A percentile compares a stretch with the other conserved stretches of the same genome.
These are phyloP conservation scores for Urocitellus parryii DNA, from an alignment of 2,113 vertebrate genomes.

Conservation along the genomic window DNA sequence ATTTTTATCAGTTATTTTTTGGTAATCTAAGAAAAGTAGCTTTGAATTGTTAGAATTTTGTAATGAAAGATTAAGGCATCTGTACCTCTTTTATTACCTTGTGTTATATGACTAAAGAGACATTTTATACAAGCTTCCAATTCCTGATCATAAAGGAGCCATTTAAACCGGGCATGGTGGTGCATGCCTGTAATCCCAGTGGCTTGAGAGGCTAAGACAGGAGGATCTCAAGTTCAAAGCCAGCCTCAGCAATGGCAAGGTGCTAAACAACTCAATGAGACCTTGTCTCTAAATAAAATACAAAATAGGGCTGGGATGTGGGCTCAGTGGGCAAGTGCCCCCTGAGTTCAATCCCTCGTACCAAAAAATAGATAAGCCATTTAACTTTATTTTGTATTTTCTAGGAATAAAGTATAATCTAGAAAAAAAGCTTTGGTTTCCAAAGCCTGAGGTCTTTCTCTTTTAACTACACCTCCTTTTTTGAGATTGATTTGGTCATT, in stretches of 20 bases:
- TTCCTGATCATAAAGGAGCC: constrained; percentile 29
- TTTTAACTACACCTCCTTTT: not conserved
- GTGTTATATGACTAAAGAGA: not conserved
- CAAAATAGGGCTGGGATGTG: too few species aligned
- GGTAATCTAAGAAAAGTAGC: not conserved
- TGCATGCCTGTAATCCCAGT: too few species aligned
- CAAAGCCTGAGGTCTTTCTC: not conserved
- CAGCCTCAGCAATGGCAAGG: too few species aligned
- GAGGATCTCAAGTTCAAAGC: too few species aligned
- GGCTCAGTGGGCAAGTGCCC: too few species aligned
- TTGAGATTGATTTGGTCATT: not conserved
- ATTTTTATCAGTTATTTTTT: constrained; percentile 9
- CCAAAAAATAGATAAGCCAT: not conserved
- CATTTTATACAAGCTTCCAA: constrained; percentile 43
- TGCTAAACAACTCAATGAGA: too few species aligned
- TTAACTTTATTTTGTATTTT: constrained; percentile 47
- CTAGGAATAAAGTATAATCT: not conserved
- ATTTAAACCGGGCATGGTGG: too few species aligned
- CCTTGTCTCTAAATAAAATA: too few species aligned
- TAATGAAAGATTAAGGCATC: constrained; percentile 22
- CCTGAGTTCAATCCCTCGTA: too few species aligned
- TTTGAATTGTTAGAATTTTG: constrained; percentile 45
- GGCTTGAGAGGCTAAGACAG: too few species aligned
- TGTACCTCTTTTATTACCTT: not conserved
- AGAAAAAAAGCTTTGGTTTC: not conserved